phyloP scores from a whole-genome alignment of 92 coral and sea anemone species.

The Porites lobata region DNA sequence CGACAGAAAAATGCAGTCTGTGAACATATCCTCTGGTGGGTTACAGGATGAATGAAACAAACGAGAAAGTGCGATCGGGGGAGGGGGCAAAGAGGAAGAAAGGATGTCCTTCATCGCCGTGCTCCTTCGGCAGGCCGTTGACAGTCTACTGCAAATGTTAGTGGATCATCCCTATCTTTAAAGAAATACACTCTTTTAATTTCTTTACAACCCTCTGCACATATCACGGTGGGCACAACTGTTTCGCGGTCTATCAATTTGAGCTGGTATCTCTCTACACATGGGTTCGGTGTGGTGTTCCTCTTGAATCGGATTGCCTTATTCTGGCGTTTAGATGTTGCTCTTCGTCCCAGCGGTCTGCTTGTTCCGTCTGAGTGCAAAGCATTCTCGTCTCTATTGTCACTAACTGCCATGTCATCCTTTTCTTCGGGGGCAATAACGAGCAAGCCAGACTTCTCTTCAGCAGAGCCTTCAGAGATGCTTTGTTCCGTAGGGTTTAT shows the following conservation, averaged over 20 bases:
- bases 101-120: too few relatives aligned
- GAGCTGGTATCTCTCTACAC: neutral
- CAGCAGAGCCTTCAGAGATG: neutral
- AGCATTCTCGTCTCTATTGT: neutral
- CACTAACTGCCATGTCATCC: neutral
- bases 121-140: too few relatives aligned
- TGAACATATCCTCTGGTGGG: too few relatives aligned
- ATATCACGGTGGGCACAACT: neutral
- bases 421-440: neutral
- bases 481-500: neutral
- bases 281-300: neutral
- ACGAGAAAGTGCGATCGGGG: too few relatives aligned
- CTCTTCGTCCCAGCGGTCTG: neutral
- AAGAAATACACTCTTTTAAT: neutral
- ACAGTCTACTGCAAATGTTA: conserved; percentile 14
- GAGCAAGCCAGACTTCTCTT: too few relatives aligned
- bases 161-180: conserved; percentile 2
- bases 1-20: too few relatives aligned
- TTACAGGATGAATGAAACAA: too few relatives aligned
- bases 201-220: conserved; percentile 28
- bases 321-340: neutral
- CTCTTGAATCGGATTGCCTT: neutral
- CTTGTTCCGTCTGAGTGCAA: neutral
- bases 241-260: neutral
- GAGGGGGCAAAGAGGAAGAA: too few relatives aligned